phyloP scores from a whole-genome alignment of 2,113 vertebrate genomes.

The Platanista minor region DNA sequence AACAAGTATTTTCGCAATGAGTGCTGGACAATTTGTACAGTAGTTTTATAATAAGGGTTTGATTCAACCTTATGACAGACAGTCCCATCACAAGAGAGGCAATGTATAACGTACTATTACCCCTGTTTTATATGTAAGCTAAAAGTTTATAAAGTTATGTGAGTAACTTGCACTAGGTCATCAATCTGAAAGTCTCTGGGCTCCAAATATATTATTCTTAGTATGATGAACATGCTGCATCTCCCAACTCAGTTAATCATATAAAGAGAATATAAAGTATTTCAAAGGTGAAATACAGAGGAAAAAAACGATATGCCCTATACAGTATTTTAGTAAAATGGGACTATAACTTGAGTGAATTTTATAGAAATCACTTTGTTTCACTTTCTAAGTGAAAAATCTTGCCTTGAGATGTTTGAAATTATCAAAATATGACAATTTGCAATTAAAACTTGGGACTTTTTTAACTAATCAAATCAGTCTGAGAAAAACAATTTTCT shows the following conservation, averaged over 20 bases:
- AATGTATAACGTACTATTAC: not conserved
- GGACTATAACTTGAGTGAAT: not conserved
- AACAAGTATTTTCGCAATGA: not conserved
- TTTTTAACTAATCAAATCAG: not conserved
- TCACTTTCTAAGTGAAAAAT: not conserved
- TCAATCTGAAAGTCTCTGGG: not conserved
- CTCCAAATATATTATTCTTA: not conserved
- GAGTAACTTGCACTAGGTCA: not conserved
- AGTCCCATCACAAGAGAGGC: not conserved
- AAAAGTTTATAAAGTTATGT: not conserved
- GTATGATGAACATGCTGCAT: not conserved
- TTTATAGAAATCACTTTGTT: not conserved
- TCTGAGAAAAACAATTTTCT: not conserved
- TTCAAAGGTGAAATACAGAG: constrained; percentile 17
- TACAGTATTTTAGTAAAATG: not conserved
- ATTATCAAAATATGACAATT: not conserved
- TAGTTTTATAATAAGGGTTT: not conserved
- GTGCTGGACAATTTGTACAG: not conserved
- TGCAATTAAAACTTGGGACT: not conserved
- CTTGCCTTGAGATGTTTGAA: not conserved
- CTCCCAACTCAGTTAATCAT: not conserved
- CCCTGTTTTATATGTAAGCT: not conserved
- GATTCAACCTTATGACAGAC: not conserved
- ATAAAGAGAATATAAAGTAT: not conserved
- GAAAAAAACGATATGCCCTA: not conserved